A percentile compares a stretch with the other conserved stretches of the same genome.
Conservation (phyloP, 2,113 vertebrate genomes). For the Alosa alosa region DNA sequence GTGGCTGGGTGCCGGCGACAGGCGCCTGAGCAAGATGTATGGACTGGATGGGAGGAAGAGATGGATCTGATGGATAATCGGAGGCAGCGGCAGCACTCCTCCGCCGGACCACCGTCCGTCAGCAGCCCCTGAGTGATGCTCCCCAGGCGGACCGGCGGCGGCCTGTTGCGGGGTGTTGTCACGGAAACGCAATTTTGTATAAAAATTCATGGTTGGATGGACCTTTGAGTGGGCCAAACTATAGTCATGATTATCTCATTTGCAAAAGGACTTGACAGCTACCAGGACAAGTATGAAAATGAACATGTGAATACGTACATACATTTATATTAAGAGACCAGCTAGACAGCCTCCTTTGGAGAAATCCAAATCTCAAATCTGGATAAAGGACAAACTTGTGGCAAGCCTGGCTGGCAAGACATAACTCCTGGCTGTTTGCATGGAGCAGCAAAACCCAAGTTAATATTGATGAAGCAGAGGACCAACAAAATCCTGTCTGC, state of each 20-base stretch:
- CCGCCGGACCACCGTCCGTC: slow-evolving; percentile 21
- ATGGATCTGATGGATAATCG: slow-evolving; percentile 78
- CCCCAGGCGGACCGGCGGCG: background rate
- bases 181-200: slow-evolving; percentile 1
- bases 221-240: background rate
- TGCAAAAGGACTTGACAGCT: background rate
- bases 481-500: slow-evolving; percentile 48
- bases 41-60: slow-evolving; percentile 77
- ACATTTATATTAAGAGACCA: background rate
- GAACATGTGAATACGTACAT: background rate
- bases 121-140: slow-evolving; percentile 25
- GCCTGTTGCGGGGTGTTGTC: slow-evolving; percentile 19
- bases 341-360: background rate
- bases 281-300: background rate
- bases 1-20: slow-evolving; percentile 68
- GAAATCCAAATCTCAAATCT: background rate
- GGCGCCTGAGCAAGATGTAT: slow-evolving; percentile 81
- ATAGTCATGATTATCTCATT: background rate
- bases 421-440: slow-evolving; percentile 22
- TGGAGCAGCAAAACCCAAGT: slow-evolving; percentile 41
- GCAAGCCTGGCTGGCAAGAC: background rate
- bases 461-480: slow-evolving; percentile 54
- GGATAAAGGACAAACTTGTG: background rate
- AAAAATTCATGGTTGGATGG: background rate
- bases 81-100: slow-evolving; percentile 56